A percentile compares a stretch with the other conserved stretches of the same genome.
These are phyloP conservation scores for Pseudomyrmex dendroicus DNA, from an alignment of 1,140 invertebrate genomes.

Conservation along the genomic window DNA sequence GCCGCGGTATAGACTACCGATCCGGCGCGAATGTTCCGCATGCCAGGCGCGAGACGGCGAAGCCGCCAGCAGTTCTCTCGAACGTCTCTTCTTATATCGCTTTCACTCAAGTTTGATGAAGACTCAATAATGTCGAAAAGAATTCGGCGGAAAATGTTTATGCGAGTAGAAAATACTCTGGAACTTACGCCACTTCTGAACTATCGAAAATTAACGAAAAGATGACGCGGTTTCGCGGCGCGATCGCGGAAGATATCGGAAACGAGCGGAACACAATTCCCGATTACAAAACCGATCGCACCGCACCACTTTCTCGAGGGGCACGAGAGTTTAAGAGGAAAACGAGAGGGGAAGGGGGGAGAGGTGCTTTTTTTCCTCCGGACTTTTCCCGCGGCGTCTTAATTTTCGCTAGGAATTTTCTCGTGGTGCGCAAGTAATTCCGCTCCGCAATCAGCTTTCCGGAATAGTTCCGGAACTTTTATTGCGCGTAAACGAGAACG, in stretches of 20 bases:
- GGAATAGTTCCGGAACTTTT: constrained; percentile 43
- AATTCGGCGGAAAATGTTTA: too few relatives aligned
- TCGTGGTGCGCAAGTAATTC: constrained; percentile 41
- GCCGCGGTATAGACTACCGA: constrained; percentile 7
- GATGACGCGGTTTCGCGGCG: too few relatives aligned
- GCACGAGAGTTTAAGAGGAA: not conserved
- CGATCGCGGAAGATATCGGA: too few relatives aligned
- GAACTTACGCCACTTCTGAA: too few relatives aligned
- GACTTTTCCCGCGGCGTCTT: constrained; percentile 29
- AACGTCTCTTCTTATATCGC: constrained; percentile 12
- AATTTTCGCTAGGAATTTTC: constrained; percentile 51
- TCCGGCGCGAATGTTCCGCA: constrained; percentile 15
- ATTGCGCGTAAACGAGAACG: constrained; percentile 37
- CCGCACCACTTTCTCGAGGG: not conserved
- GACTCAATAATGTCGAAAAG: too few relatives aligned
- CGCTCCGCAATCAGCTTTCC: constrained; percentile 35
- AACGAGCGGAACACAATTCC: too few relatives aligned
- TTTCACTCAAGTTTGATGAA: too few relatives aligned
- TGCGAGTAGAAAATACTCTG: too few relatives aligned
- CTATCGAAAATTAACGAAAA: too few relatives aligned
- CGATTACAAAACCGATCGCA: not conserved
- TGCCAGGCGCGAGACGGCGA: not conserved
- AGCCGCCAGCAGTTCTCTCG: constrained; percentile 6
- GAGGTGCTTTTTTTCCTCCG: too few relatives aligned
- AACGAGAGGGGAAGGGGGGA: not conserved